phyloP scores from a whole-genome alignment of 2,797 vertebrate genomes.

The Allobates femoralis region DNA sequence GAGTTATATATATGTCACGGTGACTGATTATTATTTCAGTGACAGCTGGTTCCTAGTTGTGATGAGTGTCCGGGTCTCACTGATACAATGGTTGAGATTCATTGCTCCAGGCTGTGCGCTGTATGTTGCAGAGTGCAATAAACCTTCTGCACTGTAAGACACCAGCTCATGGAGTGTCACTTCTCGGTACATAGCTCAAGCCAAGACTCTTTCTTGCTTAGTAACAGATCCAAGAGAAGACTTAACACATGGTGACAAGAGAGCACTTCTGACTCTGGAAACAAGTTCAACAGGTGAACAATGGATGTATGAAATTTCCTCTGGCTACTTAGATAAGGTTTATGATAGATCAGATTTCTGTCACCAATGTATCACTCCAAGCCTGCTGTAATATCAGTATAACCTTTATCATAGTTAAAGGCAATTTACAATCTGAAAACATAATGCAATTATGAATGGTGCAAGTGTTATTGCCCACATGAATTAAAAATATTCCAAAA shows the following conservation, averaged over 20 bases:
- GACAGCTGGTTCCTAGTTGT: constrained; percentile 1
- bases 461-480: too few species aligned
- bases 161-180: constrained; percentile 7
- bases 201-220: constrained; percentile 25
- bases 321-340: not conserved
- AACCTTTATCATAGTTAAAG: not conserved
- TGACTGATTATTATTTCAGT: not conserved
- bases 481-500: too few species aligned
- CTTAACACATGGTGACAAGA: constrained; percentile 26
- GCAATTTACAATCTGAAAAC: not conserved
- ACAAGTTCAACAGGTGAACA: not conserved
- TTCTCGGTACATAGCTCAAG: constrained; percentile 6
- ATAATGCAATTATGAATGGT: not conserved
- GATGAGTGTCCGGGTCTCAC: not conserved
- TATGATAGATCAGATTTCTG: constrained; percentile 9
- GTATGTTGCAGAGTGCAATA: constrained; percentile 11
- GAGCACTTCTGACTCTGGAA: not conserved
- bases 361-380: not conserved
- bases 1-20: not conserved
- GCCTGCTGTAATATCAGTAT: too few species aligned
- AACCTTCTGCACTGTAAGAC: not conserved
- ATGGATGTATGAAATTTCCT: constrained; percentile 1
- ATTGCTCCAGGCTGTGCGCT: not conserved
- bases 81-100: not conserved
- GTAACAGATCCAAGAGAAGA: constrained; percentile 43